Percentiles rank a stretch among this genome's conserved stretches.
These are phyloP conservation scores for Diadegma fenestrale DNA, from an alignment of 2,888 invertebrate species.

Conservation along the genomic window DNA sequence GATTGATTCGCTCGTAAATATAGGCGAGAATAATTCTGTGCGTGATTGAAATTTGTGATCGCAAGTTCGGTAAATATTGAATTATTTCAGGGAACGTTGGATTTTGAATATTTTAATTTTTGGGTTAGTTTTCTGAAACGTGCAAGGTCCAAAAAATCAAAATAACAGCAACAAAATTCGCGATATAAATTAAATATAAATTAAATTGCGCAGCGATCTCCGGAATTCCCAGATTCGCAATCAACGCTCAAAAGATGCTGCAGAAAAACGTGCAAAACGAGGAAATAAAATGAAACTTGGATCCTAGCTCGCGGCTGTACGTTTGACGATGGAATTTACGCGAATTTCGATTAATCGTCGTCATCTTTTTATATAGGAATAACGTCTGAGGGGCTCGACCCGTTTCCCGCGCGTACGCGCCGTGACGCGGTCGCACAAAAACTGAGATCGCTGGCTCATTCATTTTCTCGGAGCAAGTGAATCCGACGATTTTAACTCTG, in stretches of 20 bases:
- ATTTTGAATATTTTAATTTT: not conserved
- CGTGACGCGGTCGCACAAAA: not conserved
- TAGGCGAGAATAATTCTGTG: too few relatives aligned
- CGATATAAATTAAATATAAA: constrained; percentile 2
- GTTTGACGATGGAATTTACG: constrained; percentile 1
- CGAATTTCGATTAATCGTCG: constrained; percentile 40
- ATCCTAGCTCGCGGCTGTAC: not conserved
- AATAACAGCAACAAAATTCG: not conserved
- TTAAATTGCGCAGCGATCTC: not conserved
- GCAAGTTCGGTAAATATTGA: too few relatives aligned
- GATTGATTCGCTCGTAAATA: too few relatives aligned
- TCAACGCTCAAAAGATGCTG: not conserved
- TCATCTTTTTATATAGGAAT: constrained; percentile 50
- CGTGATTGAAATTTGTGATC: too few relatives aligned
- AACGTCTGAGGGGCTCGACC: not conserved
- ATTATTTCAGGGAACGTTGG: not conserved
- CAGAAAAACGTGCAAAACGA: not conserved
- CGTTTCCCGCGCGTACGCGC: not conserved
- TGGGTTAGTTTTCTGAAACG: not conserved
- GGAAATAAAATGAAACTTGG: not conserved
- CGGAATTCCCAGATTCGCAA: constrained; percentile 44
- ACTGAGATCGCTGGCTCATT: not conserved
- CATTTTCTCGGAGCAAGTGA: too few relatives aligned
- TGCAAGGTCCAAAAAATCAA: not conserved
- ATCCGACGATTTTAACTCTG: too few relatives aligned